These are phyloP conservation scores for Octodon degus DNA, from an alignment of 2,113 vertebrate genomes.

Conservation along the genomic window DNA sequence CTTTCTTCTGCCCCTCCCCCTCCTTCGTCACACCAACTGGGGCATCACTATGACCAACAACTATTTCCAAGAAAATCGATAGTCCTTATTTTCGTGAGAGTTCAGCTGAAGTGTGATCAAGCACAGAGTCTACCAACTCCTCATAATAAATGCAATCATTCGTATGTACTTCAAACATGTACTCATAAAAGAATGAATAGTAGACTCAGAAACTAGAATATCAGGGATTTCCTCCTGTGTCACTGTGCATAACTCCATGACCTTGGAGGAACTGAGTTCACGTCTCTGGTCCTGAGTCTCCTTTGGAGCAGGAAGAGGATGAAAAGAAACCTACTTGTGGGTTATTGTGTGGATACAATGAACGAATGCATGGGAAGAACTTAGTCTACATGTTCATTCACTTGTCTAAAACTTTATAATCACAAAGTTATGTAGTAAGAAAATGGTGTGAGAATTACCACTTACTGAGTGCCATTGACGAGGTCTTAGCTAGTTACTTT, in stretches of 20 bases:
- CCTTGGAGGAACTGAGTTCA: background rate
- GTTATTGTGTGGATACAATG: rapidly evolving
- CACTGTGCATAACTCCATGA: background rate
- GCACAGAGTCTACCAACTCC: background rate
- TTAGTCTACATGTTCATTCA: background rate
- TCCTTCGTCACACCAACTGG: rapidly evolving
- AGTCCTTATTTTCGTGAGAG: background rate
- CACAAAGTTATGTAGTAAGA: background rate
- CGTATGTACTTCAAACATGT: background rate
- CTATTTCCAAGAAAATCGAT: background rate
- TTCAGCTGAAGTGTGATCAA: background rate
- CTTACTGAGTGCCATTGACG: background rate
- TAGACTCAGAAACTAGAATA: background rate
- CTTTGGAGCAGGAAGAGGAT: background rate
- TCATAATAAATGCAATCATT: background rate
- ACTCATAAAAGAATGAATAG: background rate
- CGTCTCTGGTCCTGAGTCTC: background rate
- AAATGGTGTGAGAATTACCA: background rate
- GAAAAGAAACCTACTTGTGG: rapidly evolving
- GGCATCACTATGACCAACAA: background rate
- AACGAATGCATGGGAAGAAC: background rate
- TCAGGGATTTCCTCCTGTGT: background rate
- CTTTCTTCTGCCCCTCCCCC: background rate
- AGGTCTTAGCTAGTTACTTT: background rate
- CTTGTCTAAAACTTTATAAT: background rate